Evolutionary conservation across 2,113 vertebrate species (phyloP), one percentile per base, ranked within the genome.

Genomic region (Forbesichthys agassizii): DNA sequence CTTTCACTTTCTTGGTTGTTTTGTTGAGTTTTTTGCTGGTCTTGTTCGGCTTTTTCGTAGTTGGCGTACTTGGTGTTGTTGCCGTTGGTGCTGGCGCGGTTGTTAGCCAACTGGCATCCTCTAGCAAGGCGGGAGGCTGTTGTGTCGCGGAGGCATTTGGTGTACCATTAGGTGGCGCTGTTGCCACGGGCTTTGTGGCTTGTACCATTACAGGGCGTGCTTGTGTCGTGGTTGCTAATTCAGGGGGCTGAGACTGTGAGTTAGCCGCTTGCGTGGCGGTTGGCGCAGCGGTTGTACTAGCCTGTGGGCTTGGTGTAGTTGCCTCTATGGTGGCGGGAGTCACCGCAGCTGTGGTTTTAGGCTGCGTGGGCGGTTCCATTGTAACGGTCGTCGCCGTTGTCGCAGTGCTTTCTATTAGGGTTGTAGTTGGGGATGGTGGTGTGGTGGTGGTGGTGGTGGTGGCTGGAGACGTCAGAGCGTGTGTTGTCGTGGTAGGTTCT

Each of bases 21-120:
- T 88, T 90, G 48, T 77, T 86, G 64, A 58, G 87, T 57, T 89
- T 92, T 75, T 79, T 91, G 55, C 6, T 79, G 11, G 55, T 66
- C 77, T 78, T 85, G 72, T 75, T 81, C 13, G 63, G 48, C 66
- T 80, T 87, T 55, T 13, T 79, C 0, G 4, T 3, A 4, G 51
- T 46, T 18, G 27, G 1, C 12, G 63, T 61, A 53, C 36, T 42
- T 42, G 69, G 57, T 1, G 42, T 36, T 69, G 64, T 46, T 54
- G 66, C 68, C 10, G 70, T 42, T 11, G 64, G 27, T 54, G 57
- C 68, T 14, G 36, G 64, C 5, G 75, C 48, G 1, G 51, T 36
- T 4, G 68, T 63, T 11, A 48, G 52, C 12, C n/a, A 3, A 9
- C 9, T 8, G 33, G 51, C 49, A 46, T n/a, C 51, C 8, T 16